phyloP scores from a whole-genome alignment of 1,140 invertebrate species.

The Lithobius niger region DNA sequence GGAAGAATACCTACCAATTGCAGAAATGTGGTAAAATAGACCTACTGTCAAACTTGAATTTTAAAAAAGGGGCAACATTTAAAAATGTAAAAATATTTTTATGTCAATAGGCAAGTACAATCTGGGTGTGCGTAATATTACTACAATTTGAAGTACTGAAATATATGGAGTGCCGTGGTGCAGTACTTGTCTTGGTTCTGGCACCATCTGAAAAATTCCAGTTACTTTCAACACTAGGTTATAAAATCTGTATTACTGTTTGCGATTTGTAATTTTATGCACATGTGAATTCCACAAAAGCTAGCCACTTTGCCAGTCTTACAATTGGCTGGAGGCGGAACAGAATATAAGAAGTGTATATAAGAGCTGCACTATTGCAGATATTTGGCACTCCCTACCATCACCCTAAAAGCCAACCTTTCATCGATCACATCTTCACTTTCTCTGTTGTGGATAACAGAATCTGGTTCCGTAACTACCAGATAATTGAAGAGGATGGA shows the following conservation, averaged over 20 bases:
- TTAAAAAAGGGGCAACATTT: no score
- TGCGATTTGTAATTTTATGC: background rate
- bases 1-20: no score
- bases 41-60: no score
- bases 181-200: no score
- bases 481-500: constrained; percentile 92
- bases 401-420: constrained; percentile 99
- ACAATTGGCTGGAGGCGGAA: background rate
- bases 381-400: constrained; percentile 88
- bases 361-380: constrained; percentile 39
- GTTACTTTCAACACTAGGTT: background rate
- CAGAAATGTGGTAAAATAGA: no score
- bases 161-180: no score
- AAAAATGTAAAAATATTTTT: no score
- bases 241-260: constrained; percentile 4
- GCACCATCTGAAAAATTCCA: no score
- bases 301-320: no score
- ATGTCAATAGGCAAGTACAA: no score
- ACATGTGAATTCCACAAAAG: background rate
- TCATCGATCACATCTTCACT: constrained; percentile 92
- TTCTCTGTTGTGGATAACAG: constrained; percentile 85
- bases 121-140: no score
- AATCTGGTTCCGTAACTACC: constrained; percentile 98
- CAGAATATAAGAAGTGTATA: constrained; percentile 8
- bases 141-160: no score